A percentile compares a stretch with the other conserved stretches of the same genome.
phyloP scores from a whole-genome alignment of 2,888 invertebrate species.

The Diplazon laetatorius region DNA sequence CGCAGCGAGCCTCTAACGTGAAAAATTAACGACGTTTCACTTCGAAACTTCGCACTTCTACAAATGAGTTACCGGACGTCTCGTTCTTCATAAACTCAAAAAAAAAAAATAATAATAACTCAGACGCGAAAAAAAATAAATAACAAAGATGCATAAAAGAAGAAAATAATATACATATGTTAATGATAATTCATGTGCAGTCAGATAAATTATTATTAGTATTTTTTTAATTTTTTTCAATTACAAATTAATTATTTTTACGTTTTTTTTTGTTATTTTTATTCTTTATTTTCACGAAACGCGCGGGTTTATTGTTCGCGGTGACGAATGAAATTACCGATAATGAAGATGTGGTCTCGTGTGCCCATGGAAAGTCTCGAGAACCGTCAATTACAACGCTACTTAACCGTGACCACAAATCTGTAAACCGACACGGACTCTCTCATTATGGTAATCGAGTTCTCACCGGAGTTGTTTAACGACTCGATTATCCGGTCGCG shows the following conservation, averaged over 20 bases:
- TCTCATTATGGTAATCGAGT: conserved; percentile 51
- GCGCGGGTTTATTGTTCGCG: conserved; percentile 11
- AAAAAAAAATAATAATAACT: too few relatives aligned
- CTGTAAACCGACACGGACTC: conserved; percentile 23
- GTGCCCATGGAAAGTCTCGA: conserved; percentile 38
- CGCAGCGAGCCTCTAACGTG: background rate
- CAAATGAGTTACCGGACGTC: background rate
- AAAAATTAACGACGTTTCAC: conserved; percentile 45
- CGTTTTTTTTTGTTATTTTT: background rate
- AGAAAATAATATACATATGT: too few relatives aligned
- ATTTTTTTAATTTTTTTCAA: background rate
- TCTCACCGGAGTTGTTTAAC: conserved; percentile 13
- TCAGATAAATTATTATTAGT: background rate
- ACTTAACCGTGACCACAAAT: conserved; percentile 55
- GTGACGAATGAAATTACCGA: conserved; percentile 21
- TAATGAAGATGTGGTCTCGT: conserved; percentile 44
- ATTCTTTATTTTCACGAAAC: background rate
- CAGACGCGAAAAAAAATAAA: too few relatives aligned
- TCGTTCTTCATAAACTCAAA: conserved; percentile 36
- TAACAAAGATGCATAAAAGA: too few relatives aligned
- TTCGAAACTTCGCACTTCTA: conserved; percentile 1
- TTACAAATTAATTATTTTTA: background rate
- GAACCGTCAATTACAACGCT: conserved; percentile 57
- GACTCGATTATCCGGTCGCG: conserved; percentile 32
- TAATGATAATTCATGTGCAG: background rate